Base-by-base conservation (phyloP, 2,113 vertebrate species). In the Macquaria ambigua region DNA sequence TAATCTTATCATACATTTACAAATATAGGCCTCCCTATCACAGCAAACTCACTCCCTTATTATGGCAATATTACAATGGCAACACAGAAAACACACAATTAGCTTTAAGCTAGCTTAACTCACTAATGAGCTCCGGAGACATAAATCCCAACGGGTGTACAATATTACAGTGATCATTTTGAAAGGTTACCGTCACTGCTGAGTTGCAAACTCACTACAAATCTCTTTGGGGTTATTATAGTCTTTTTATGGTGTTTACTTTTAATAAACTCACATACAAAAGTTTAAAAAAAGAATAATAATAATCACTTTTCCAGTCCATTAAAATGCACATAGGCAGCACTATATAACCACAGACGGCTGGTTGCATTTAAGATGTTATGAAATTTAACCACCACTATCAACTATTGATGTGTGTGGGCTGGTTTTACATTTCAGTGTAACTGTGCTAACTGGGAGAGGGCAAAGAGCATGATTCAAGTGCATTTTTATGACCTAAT, bases 381-480 rank as follows among this genome's bases (percentile, higher is more conserved):
- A 6, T 71, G 15, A 83, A 58, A 73, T 50, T 5, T 48, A 79
- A 66, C 7, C 34, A 31, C 20, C 59, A 25, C 8, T 7, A n/a
- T 61, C 20, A 62, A 1, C 23, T 21, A 6, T 7, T 16, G 4
- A 6, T 52, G 58, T 31, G 79, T 78, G 81, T 81, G 81, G 58
- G 37, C 59, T 81, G 68, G 25, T 53, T 71, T 79, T 55, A 64
- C 56, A 25, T 78, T 2, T 68, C 20, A 81, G 18, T 12, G 8
- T 25, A 0, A 8, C 10, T 50, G 66, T 25, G 28, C 53, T 41
- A 75, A 85, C 67, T 55, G 1, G 20, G 1, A 83, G 3, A 69
- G 85, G 79, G 58, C 86, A 88, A 83, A 83, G 86, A 43, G 67
- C 86, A 64, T 3, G 80, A 67, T 74, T 58, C 31, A 3, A 1